Evolutionary conservation across 2,113 vertebrate genomes (phyloP).

Genomic region (Otocyon megalotis): DNA sequence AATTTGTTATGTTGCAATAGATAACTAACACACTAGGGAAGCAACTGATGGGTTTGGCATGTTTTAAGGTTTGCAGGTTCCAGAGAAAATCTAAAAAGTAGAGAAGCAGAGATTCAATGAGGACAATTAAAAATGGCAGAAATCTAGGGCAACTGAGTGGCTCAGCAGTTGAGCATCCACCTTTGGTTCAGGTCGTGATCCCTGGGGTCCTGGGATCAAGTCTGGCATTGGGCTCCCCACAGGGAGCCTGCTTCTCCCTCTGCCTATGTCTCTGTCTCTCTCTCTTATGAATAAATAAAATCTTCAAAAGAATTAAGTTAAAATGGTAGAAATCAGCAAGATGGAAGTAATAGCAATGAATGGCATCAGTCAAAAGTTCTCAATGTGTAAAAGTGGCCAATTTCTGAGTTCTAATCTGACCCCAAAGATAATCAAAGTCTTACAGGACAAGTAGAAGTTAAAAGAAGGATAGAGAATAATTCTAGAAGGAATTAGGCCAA

Average conservation of each 20-base stretch:
- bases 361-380: neutral
- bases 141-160: neutral
- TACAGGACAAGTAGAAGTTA: neutral
- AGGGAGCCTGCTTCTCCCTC: too few species aligned
- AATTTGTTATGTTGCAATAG: neutral
- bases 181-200: too few species aligned
- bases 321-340: neutral
- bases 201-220: too few species aligned
- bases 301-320: too few species aligned
- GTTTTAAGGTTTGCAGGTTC: neutral
- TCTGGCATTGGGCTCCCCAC: too few species aligned
- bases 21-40: neutral
- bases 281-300: too few species aligned
- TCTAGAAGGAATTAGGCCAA: neutral
- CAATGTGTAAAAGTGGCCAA: neutral
- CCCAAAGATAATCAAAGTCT: neutral
- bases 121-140: neutral
- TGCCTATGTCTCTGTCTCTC: too few species aligned
- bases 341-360: neutral
- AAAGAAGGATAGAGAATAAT: neutral
- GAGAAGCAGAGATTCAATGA: constrained; percentile 6
- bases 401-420: neutral
- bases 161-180: too few species aligned
- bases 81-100: neutral
- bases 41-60: neutral